Evolutionary conservation across 1,140 invertebrate species (phyloP).

Genomic region (Plutomurus gul): DNA sequence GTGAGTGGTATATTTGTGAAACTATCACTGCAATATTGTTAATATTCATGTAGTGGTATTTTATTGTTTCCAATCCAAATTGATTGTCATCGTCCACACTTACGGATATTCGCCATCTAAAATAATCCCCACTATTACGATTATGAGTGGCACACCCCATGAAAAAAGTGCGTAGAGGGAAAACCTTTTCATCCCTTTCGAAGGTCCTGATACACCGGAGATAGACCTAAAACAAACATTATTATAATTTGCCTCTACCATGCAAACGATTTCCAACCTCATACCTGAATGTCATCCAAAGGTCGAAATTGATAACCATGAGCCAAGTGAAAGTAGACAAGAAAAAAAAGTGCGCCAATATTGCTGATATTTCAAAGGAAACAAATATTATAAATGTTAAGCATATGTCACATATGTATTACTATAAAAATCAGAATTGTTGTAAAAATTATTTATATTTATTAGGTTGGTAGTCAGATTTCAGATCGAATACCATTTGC

Average conservation of each 20-base stretch:
- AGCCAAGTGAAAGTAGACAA: constrained; percentile 12
- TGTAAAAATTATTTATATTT: no score
- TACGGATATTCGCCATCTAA: constrained; percentile 42
- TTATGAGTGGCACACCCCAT: constrained; percentile 38
- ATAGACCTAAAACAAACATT: background rate
- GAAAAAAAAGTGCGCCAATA: constrained; percentile 30
- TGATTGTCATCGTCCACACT: background rate
- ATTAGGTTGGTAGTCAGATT: background rate
- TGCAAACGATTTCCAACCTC: background rate
- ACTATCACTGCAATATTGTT: background rate
- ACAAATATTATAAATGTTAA: no score
- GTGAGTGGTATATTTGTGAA: background rate
- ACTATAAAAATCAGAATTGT: no score
- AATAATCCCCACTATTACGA: constrained; percentile 36
- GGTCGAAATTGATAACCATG: background rate
- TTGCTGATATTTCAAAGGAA: no score
- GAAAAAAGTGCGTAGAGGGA: constrained; percentile 41
- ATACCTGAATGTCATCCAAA: constrained; percentile 39
- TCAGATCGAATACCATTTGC: background rate
- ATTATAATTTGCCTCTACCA: background rate
- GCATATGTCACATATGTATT: no score
- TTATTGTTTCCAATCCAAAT: background rate
- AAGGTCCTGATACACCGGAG: background rate
- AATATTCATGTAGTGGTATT: background rate
- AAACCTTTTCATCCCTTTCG: constrained; percentile 36